Base-by-base conservation (phyloP, 2,113 vertebrate genomes). In the Steatornis caripensis region DNA sequence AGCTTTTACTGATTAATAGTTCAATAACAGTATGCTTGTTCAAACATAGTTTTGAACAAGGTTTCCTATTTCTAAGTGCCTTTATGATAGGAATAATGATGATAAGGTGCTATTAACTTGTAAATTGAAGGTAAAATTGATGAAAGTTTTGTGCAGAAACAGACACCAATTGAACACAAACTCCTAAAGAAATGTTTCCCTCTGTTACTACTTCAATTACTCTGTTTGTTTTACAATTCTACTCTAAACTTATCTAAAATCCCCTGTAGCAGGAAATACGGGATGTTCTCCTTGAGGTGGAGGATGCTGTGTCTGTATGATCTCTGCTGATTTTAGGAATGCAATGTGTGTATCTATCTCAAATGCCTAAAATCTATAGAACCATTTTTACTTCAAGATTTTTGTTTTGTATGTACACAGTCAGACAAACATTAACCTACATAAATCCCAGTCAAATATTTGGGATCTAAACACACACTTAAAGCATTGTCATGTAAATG, bases 11-110 rank as follows among this genome's bases (percentile, higher is more conserved):
- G 88, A 94, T 90, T 87, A 95, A 87, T 80, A 91, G 84, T 84
- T 93, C 84, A 92, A 48, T 86, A 96, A 92, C 72, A 90, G 37
- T 84, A 64, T 84, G 15, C 64, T 84, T 93, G 48, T 96, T 96
- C 75, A 84, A 94, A 89, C 29, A 10, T 88, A 68, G 43, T 89
- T 95, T 94, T 82, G 57, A 89, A 83, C 48, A 43, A 39, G 13
- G 13, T 20, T 93, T 83, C 29, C 30, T 39, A 64, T 48, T 81
- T 68, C 39, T n/a, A 60, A 85, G 60, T 87, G 68, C 41, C 45
- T 93, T 81, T 87, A 5, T 76, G 69, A 55, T 49, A 78, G 61
- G 76, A 87, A 21, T 86, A 78, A 81, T 53, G 51, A 54, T 65
- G 51, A 66, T 84, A 68, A 78, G 55, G 23, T 90, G 54, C 58